Percentiles rank a stretch among this genome's conserved stretches.
phyloP scores from a whole-genome alignment of 2,888 invertebrate species.

The Sminthurinus aureus region DNA sequence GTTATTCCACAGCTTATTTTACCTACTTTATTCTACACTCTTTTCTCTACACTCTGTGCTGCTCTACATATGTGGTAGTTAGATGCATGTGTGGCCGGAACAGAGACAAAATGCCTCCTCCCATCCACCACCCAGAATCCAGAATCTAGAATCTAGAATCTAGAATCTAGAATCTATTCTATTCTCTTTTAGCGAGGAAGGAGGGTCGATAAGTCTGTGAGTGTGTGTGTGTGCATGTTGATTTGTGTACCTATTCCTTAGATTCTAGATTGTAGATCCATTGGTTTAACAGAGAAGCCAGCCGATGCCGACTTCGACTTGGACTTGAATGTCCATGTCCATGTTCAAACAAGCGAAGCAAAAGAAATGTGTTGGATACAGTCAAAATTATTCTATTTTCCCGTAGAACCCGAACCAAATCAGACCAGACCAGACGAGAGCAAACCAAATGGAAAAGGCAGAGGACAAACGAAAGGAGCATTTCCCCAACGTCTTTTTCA shows the following conservation, averaged over 20 bases:
- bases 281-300: too few species aligned
- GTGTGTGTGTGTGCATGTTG: neutral
- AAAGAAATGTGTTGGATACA: neutral
- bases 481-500: constrained; percentile 4
- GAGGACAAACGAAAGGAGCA: neutral
- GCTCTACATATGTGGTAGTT: too few species aligned
- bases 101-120: too few species aligned
- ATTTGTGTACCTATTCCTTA: neutral
- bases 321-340: too few species aligned
- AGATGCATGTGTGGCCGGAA: constrained; percentile 1
- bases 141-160: too few species aligned
- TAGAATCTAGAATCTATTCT: too few species aligned
- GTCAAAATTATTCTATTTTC: constrained; percentile 7
- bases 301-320: too few species aligned
- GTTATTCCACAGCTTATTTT: neutral
- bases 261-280: too few species aligned
- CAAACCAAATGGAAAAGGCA: neutral
- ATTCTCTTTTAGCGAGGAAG: neutral
- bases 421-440: neutral
- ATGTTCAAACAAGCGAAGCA: neutral
- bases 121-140: neutral
- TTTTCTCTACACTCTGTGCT: too few species aligned
- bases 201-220: constrained; percentile 18
- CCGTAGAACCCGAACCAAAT: too few species aligned
- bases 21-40: too few species aligned